These are phyloP conservation scores for Lomographa bimaculata DNA, from an alignment of 2,888 invertebrate genomes.

Conservation along the genomic window DNA sequence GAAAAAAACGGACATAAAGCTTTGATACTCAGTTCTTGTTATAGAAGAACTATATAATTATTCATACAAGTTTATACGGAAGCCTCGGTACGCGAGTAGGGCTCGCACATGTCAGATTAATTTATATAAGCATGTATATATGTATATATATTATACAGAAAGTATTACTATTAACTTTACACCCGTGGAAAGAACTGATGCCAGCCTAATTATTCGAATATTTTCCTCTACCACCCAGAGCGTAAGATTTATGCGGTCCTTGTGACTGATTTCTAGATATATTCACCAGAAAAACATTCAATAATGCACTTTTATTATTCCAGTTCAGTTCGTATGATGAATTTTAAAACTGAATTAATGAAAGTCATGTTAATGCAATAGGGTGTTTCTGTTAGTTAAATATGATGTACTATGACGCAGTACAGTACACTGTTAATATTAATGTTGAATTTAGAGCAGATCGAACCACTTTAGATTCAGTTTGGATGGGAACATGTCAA, in stretches of 20 bases:
- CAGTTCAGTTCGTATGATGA: constrained; percentile 40
- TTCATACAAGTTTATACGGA: too few species aligned
- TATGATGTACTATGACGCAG: constrained; percentile 61
- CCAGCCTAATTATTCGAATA: too few species aligned
- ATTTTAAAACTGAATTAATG: constrained; percentile 53
- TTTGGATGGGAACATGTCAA: constrained; percentile 34
- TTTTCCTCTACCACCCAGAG: constrained; percentile 2
- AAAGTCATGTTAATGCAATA: constrained; percentile 50
- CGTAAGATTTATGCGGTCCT: constrained; percentile 15
- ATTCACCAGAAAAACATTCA: constrained; percentile 28
- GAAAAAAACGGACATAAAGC: too few species aligned
- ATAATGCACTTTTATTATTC: constrained; percentile 34
- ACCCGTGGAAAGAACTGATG: too few species aligned
- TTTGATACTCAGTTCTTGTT: too few species aligned
- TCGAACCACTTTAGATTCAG: too few species aligned
- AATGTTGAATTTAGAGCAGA: constrained; percentile 75
- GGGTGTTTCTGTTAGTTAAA: constrained; percentile 60
- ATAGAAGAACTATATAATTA: too few species aligned
- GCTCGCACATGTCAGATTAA: too few species aligned
- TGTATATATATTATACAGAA: too few species aligned
- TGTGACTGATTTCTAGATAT: constrained; percentile 8
- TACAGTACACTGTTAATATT: constrained; percentile 66
- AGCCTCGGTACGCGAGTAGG: too few species aligned
- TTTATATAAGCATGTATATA: too few species aligned
- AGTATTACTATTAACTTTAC: too few species aligned